Evolutionary conservation across 2,888 invertebrate species (phyloP).

Genomic region (Lottia gigantea): DNA sequence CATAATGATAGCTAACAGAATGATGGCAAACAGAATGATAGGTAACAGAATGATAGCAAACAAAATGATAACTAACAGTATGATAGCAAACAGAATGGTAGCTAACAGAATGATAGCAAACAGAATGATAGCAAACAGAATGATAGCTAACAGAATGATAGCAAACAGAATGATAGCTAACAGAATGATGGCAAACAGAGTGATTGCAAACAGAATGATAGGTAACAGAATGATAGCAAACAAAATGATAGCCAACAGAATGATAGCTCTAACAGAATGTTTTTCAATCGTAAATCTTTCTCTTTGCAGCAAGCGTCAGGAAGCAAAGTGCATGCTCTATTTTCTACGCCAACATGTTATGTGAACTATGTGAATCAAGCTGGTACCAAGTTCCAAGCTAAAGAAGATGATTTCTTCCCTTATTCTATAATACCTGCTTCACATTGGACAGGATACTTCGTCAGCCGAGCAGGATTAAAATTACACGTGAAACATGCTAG

Average conservation of each 20-base stretch:
- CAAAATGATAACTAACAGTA: constrained; percentile 50
- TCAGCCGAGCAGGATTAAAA: constrained; percentile 70
- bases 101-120: constrained; percentile 70
- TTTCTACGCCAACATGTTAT: too few relatives aligned
- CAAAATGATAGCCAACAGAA: constrained; percentile 74
- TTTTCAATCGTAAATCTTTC: constrained; percentile 69
- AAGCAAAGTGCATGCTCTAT: too few relatives aligned
- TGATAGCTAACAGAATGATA: too few relatives aligned
- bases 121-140: too few relatives aligned
- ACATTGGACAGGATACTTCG: constrained; percentile 88
- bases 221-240: constrained; percentile 59
- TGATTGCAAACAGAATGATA: constrained; percentile 20
- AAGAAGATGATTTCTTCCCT: constrained; percentile 56
- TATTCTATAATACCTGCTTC: constrained; percentile 80
- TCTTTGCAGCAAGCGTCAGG: constrained; percentile 28
- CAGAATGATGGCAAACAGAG: too few relatives aligned
- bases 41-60: too few relatives aligned
- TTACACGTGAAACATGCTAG: constrained; percentile 67
- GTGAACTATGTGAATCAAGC: too few relatives aligned
- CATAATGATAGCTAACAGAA: too few relatives aligned
- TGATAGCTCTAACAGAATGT: constrained; percentile 71
- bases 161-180: too few relatives aligned
- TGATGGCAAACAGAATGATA: too few relatives aligned
- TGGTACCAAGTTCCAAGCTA: constrained; percentile 48
- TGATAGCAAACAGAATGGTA: constrained; percentile 74